Conservation (phyloP, 2,113 vertebrate species). For the Chitala chitala region DNA sequence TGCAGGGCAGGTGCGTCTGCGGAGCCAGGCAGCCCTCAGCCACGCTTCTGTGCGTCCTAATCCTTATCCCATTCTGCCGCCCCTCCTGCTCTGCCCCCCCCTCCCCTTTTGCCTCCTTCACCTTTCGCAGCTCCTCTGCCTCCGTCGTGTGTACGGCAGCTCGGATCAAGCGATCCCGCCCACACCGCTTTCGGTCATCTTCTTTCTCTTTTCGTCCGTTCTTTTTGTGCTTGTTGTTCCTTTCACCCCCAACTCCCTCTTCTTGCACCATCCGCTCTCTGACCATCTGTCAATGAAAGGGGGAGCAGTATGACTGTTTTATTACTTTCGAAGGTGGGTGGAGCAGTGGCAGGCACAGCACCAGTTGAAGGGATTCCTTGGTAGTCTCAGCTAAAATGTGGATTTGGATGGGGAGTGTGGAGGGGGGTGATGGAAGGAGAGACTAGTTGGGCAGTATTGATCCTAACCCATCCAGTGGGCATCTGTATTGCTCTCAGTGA, state of each 20-base stretch:
- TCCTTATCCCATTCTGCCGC: neutral
- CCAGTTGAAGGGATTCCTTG: constrained; percentile 17
- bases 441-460: constrained; percentile 15
- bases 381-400: neutral
- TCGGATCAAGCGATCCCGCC: neutral
- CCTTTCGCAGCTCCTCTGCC: neutral
- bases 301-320: constrained; percentile 10
- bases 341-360: no score
- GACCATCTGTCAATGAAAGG: constrained; percentile 24
- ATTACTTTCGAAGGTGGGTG: no score
- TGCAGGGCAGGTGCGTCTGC: constrained; percentile 76
- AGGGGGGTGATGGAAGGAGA: neutral
- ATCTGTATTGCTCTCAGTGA: no score
- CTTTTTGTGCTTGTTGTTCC: constrained; percentile 18
- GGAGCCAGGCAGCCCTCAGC: constrained; percentile 44
- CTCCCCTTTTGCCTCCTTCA: neutral
- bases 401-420: neutral
- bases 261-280: constrained; percentile 1
- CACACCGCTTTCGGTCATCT: neutral
- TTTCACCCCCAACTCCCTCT: constrained; percentile 10
- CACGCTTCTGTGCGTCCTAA: neutral
- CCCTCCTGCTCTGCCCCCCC: neutral
- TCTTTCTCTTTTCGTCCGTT: neutral
- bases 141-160: neutral
- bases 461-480: neutral